Base-by-base conservation (phyloP, 2,113 vertebrate genomes). In the Benitochromis conjunctus region DNA sequence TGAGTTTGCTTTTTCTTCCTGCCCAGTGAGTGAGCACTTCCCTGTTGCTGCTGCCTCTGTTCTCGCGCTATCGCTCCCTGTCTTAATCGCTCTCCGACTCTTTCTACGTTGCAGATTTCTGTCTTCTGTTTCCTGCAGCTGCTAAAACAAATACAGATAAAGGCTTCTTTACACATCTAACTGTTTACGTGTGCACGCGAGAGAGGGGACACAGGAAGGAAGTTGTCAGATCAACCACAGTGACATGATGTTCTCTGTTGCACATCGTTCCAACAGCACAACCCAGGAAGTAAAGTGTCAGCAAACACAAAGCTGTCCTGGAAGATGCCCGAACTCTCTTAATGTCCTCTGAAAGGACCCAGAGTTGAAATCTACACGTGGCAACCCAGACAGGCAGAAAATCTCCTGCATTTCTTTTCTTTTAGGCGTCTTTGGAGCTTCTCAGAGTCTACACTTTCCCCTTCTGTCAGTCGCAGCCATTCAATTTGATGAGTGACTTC, bases 171-270 rank as follows among this genome's bases (percentile, higher is more conserved):
- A 76, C 58, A 80, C 60, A 54, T 62, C 19, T 77, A 24, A 14
- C 38, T 26, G 7, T 36, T 62, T 31, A n/a, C 9, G 16, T 69
- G 24, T 26, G 43, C 54, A 34, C 78, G 6, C 71, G 41, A 34
- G 82, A 60, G 85, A 53, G 41, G 43, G 78, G 76, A 43, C 51
- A 90, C 55, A 89, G 90, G 90, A 90, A 92, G 94, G 94, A 94
- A 94, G 88, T 86, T 76, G 91, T 89, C 82, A 85, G 84, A 86
- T 83, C 79, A 64, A 91, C 93, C 91, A 58, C 92, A 93, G 84
- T 79, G 83, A 88, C 79, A 64, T 56, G 56, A 60, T 66, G 43
- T 69, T 89, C 36, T 76, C 31, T 55, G 84, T 78, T 80, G 81
- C 85, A 78, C 83, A 62, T 87, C 19, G 62, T 36, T 36, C 51